A percentile compares a stretch with the other conserved stretches of the same genome.
These are phyloP conservation scores for Rhopilema esculentum DNA, from an alignment of 30 jellyfish, hydroid and myxozoan species.

Conservation along the genomic window DNA sequence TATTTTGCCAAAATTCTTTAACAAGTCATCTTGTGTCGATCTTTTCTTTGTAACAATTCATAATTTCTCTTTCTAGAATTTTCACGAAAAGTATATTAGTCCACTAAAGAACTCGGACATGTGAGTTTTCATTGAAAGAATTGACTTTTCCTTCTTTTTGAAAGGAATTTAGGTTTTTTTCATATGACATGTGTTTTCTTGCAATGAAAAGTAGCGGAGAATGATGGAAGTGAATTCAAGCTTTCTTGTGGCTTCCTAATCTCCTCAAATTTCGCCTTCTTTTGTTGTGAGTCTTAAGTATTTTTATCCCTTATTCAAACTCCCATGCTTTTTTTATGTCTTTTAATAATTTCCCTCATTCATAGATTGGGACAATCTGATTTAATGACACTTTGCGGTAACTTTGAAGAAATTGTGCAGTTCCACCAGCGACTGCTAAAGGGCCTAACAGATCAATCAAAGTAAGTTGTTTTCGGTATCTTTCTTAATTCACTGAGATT, in stretches of 20 bases:
- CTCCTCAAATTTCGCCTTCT: no score
- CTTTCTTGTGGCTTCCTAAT: no score
- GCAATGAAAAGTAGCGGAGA: no score
- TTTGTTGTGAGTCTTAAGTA: background rate
- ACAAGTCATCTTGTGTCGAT: no score
- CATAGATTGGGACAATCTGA: slow-evolving; percentile 73
- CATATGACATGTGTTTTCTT: no score
- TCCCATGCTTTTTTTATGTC: background rate
- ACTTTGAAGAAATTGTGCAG: slow-evolving; percentile 81
- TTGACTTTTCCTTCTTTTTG: background rate
- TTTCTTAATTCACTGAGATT: background rate
- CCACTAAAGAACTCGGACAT: slow-evolving; percentile 75
- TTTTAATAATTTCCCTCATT: background rate
- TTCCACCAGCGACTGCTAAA: slow-evolving; percentile 69
- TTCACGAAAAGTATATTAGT: slow-evolving; percentile 55
- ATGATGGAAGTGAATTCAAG: no score
- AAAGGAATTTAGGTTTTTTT: no score
- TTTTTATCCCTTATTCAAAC: background rate
- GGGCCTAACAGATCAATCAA: slow-evolving; percentile 66
- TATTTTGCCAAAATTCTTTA: no score
- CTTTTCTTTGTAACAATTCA: no score
- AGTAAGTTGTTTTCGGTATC: slow-evolving; percentile 40
- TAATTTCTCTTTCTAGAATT: no score
- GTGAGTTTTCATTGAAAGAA: slow-evolving; percentile 56
- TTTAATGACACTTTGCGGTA: slow-evolving; percentile 71